phyloP scores from a whole-genome alignment of 2,113 vertebrate genomes.

The Macquaria australasica region DNA sequence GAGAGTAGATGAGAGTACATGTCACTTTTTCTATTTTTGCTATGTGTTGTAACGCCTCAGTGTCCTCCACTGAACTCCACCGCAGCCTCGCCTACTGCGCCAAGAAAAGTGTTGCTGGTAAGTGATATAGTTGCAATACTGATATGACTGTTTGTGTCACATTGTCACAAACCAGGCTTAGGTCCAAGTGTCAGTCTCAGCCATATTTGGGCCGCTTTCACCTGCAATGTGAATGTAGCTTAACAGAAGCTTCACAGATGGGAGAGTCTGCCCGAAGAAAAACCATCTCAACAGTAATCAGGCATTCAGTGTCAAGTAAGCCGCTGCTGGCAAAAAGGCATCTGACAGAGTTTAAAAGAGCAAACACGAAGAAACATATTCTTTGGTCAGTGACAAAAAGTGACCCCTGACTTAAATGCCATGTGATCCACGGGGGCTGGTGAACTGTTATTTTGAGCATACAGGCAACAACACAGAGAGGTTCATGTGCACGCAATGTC shows the following conservation, averaged over 20 bases:
- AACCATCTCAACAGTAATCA: neutral
- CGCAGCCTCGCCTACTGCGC: constrained; percentile 5
- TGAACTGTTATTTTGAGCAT: neutral
- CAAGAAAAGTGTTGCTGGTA: constrained; percentile 22
- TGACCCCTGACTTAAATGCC: neutral
- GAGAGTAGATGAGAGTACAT: neutral
- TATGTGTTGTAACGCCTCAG: neutral
- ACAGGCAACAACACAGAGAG: neutral
- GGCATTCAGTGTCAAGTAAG: neutral
- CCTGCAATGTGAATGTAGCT: neutral
- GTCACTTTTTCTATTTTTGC: neutral
- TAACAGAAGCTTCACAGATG: neutral
- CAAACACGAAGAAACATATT: too few species aligned
- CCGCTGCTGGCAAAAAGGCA: neutral
- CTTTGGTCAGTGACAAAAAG: neutral
- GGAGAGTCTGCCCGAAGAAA: neutral
- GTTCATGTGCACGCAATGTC: neutral
- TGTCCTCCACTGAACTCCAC: neutral
- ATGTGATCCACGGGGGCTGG: too few species aligned
- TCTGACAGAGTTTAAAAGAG: neutral
- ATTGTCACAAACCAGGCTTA: neutral
- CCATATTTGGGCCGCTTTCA: neutral
- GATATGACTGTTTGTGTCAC: neutral
- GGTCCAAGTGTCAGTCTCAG: constrained; percentile 8
- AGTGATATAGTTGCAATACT: neutral